Percentiles rank a stretch among this genome's conserved stretches.
phyloP scores from a whole-genome alignment of 2,113 vertebrate species.

The Chaetura pelagica region DNA sequence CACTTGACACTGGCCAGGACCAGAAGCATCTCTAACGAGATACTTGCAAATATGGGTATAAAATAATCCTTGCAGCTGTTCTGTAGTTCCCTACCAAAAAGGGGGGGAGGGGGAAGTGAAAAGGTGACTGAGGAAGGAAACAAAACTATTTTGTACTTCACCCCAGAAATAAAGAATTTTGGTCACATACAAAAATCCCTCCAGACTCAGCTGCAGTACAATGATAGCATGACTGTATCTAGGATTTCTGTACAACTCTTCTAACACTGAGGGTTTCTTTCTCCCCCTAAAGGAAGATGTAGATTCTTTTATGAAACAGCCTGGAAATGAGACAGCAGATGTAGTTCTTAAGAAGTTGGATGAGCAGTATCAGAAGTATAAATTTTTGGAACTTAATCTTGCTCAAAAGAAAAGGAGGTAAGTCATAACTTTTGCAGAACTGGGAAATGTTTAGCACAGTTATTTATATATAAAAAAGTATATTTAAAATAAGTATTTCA shows the following conservation, averaged over 20 bases:
- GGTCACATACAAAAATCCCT: not conserved
- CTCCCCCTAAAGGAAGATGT: conserved; percentile 91
- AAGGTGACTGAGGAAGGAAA: not conserved
- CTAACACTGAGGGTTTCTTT: conserved; percentile 51
- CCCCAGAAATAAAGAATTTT: not conserved
- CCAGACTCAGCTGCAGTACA: not conserved
- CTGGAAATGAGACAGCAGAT: conserved; percentile 95
- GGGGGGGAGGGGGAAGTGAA: not conserved
- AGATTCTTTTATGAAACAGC: conserved; percentile 95
- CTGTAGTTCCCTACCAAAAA: not conserved
- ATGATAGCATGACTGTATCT: not conserved
- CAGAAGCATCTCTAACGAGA: too few relatives aligned
- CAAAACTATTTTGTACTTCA: not conserved
- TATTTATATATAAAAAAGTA: not conserved
- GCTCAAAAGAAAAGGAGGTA: conserved; percentile 96
- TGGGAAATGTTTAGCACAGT: not conserved
- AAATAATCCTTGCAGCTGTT: not conserved
- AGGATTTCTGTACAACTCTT: not conserved
- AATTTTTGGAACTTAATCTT: conserved; percentile 99
- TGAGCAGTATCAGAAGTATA: conserved; percentile 98
- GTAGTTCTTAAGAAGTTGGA: conserved; percentile 90
- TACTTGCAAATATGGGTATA: not conserved
- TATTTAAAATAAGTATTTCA: not conserved
- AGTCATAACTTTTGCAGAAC: conserved; percentile 11
- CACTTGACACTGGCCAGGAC: not conserved